Evolutionary conservation across 1,140 invertebrate genomes (phyloP).

Genomic region (Heterodera schachtii): DNA sequence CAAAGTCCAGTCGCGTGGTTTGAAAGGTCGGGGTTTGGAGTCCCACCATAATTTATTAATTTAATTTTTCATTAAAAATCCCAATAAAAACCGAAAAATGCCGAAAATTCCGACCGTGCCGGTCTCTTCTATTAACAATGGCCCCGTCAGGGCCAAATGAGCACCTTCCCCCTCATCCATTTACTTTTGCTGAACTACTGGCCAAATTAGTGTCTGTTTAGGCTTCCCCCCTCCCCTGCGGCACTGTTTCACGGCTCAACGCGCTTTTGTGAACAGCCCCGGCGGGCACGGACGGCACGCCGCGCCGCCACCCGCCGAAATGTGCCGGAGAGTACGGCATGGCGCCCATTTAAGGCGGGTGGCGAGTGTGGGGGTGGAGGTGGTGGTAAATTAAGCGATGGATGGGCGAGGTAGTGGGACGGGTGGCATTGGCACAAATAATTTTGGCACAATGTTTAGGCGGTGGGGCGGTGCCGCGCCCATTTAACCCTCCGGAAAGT

Average conservation of each 20-base stretch:
- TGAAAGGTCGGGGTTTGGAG: too few species aligned
- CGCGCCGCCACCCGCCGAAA: background rate
- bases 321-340: background rate
- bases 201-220: background rate
- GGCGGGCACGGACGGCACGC: too few species aligned
- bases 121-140: too few species aligned
- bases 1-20: too few species aligned
- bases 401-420: background rate
- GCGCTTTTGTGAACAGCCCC: background rate
- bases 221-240: background rate
- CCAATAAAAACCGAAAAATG: too few species aligned
- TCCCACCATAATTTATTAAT: too few species aligned
- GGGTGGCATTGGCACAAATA: constrained; percentile 21
- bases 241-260: constrained; percentile 22
- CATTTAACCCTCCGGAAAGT: background rate
- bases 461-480: too few species aligned
- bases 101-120: too few species aligned
- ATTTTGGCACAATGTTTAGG: background rate
- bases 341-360: background rate
- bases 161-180: background rate
- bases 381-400: constrained; percentile 10
- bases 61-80: too few species aligned
- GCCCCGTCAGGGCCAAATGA: background rate
- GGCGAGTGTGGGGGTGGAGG: background rate
- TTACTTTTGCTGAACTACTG: background rate